phyloP scores from a whole-genome alignment of 2,113 vertebrate genomes.

The Aleadryas rufinucha region DNA sequence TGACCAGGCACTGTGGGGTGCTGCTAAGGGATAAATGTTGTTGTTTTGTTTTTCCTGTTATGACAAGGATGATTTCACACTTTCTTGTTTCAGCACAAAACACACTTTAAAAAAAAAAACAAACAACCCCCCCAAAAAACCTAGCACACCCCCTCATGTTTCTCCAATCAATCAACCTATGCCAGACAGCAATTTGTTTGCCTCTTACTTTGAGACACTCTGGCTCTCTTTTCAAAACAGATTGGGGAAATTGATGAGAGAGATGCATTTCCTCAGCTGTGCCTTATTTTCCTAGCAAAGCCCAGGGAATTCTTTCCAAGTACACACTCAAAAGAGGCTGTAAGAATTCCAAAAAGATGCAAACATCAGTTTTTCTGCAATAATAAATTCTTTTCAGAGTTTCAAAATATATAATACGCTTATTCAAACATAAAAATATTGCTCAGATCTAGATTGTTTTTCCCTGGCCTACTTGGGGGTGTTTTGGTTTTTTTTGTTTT shows the following conservation, averaged over 20 bases:
- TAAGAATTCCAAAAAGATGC: not conserved
- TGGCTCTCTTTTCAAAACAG: not conserved
- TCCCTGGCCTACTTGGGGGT: not conserved
- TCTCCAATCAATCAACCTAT: not conserved
- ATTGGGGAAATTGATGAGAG: not conserved
- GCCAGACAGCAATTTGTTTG: not conserved
- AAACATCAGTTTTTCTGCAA: not conserved
- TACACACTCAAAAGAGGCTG: rapidly evolving
- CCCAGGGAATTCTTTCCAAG: not conserved
- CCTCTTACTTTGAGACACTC: not conserved
- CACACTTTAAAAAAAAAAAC: not conserved
- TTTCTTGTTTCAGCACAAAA: not conserved
- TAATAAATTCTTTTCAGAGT: not conserved
- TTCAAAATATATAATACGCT: not conserved
- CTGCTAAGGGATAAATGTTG: not conserved
- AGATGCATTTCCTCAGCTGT: not conserved
- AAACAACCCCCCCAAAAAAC: not conserved
- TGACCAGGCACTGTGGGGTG: not conserved
- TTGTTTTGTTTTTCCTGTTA: not conserved
- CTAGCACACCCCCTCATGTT: not conserved
- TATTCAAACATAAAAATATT: not conserved
- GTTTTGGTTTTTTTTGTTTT: not conserved
- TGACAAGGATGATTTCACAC: not conserved
- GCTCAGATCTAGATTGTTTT: not conserved
- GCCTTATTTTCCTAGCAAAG: not conserved